Evolutionary conservation across 1,140 invertebrate genomes (phyloP).

Genomic region (Helicoverpa zea): DNA sequence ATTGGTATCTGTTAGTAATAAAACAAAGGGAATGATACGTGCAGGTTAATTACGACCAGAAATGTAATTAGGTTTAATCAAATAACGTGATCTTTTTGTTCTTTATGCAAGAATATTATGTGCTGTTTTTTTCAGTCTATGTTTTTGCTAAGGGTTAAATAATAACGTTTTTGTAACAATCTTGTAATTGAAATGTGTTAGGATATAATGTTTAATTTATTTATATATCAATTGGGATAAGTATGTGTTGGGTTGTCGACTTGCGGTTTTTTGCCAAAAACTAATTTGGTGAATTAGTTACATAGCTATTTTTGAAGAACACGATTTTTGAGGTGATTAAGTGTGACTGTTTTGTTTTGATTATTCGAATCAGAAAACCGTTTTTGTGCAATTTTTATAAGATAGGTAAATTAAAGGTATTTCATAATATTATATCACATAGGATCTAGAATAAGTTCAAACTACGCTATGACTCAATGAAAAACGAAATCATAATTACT

Average conservation of each 20-base stretch:
- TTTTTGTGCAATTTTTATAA: no score
- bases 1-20: slow-evolving; percentile 70
- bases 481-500: no score
- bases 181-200: slow-evolving; percentile 50
- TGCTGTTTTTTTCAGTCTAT: slow-evolving; percentile 62
- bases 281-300: background rate
- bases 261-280: background rate
- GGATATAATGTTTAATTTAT: slow-evolving; percentile 15
- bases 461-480: no score
- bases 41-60: slow-evolving; percentile 80
- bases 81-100: slow-evolving; percentile 80
- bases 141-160: slow-evolving; percentile 45
- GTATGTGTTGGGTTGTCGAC: background rate
- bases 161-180: slow-evolving; percentile 51
- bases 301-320: no score
- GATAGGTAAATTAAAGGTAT: no score
- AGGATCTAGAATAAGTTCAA: no score
- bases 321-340: no score
- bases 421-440: no score
- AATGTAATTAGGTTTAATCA: slow-evolving; percentile 84
- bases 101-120: slow-evolving; percentile 48
- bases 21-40: slow-evolving; percentile 83
- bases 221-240: slow-evolving; percentile 31
- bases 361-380: no score
- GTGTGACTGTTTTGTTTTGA: no score